These are phyloP conservation scores for Varecia variegata DNA, from an alignment of 2,797 vertebrate genomes.

Conservation along the genomic window DNA sequence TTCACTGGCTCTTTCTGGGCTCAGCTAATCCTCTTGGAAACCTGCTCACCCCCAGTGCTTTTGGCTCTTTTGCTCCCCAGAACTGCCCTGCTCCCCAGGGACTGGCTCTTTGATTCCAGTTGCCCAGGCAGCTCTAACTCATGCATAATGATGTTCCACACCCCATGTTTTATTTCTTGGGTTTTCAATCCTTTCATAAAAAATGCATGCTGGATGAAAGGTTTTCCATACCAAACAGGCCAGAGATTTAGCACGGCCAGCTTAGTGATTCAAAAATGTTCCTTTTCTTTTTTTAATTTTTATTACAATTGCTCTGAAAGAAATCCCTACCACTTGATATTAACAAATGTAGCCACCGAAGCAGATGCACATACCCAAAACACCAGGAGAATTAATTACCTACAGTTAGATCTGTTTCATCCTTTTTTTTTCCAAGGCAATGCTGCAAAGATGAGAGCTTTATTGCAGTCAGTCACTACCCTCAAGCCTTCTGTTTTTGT, in stretches of 20 bases:
- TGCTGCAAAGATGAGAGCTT: slow-evolving; percentile 1
- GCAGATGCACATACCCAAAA: slow-evolving; percentile 1
- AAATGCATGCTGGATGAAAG: slow-evolving; percentile 74
- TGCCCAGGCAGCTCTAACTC: not conserved
- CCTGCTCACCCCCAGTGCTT: not conserved
- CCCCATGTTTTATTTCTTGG: not conserved
- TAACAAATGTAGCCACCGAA: slow-evolving; percentile 46
- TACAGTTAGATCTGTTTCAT: not conserved
- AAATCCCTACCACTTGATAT: slow-evolving; percentile 58
- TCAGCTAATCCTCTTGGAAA: not conserved
- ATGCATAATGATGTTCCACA: not conserved
- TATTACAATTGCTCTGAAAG: slow-evolving; percentile 59
- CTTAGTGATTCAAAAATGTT: slow-evolving; percentile 65
- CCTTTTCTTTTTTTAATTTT: not conserved
- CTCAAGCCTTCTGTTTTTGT: not conserved
- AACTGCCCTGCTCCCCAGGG: not conserved
- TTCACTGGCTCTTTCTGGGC: not conserved
- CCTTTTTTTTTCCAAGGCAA: not conserved
- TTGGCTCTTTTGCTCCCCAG: not conserved
- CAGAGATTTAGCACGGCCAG: slow-evolving; percentile 64
- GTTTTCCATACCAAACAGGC: slow-evolving; percentile 79
- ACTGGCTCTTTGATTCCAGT: not conserved
- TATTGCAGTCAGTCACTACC: not conserved
- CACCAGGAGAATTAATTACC: slow-evolving; percentile 74
- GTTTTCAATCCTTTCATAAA: slow-evolving; percentile 70